Evolutionary conservation across 2,888 invertebrate species (phyloP).

Genomic region (Apamea epomidion): DNA sequence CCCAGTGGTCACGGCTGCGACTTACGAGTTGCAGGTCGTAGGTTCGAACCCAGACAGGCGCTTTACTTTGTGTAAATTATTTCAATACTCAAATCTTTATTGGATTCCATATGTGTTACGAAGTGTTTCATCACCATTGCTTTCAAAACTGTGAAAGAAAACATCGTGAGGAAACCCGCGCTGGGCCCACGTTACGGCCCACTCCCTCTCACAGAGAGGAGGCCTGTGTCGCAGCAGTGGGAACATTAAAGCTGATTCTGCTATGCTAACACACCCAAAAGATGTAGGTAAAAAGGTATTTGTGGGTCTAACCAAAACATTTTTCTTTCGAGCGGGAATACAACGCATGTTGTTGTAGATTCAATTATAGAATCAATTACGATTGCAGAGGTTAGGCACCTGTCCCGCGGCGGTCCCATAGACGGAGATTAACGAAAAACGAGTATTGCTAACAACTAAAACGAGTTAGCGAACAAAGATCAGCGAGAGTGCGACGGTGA

Average conservation of each 20-base stretch:
- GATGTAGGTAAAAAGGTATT: too few relatives aligned
- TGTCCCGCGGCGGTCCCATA: not conserved
- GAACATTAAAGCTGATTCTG: not conserved
- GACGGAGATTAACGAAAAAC: not conserved
- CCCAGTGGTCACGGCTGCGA: not conserved
- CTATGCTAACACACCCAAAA: not conserved
- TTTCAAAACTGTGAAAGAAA: not conserved
- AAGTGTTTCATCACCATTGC: not conserved
- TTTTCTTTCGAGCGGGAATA: not conserved
- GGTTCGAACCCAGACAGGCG: not conserved
- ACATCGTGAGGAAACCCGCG: too few relatives aligned
- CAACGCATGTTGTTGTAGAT: not conserved
- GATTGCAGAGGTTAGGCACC: not conserved
- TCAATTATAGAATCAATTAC: not conserved
- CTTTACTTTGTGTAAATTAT: not conserved
- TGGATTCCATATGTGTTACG: too few relatives aligned
- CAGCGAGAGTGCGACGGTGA: not conserved
- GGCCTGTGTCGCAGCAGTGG: too few relatives aligned
- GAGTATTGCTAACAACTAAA: not conserved
- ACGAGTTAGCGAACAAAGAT: not conserved
- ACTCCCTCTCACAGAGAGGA: too few relatives aligned
- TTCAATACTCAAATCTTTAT: too few relatives aligned
- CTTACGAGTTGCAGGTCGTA: not conserved
- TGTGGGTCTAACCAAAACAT: not conserved
- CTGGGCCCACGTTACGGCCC: too few relatives aligned